These are phyloP conservation scores for Acheta domesticus DNA, from an alignment of 2,888 invertebrate genomes.

Conservation along the genomic window DNA sequence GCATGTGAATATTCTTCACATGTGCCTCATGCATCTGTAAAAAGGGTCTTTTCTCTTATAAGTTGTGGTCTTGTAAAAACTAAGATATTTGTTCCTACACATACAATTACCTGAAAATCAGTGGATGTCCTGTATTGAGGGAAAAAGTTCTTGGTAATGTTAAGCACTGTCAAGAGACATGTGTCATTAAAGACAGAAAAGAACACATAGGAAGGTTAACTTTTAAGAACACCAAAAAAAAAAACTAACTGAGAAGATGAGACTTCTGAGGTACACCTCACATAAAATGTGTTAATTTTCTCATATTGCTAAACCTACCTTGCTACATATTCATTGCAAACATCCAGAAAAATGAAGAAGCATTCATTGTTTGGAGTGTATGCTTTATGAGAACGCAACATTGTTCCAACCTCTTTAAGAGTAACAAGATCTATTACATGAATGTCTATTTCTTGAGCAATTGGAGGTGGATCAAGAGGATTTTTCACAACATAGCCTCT, in stretches of 20 bases:
- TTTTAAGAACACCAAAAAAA: neutral
- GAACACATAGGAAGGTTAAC: no score
- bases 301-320: slow-evolving; percentile 54
- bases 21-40: no score
- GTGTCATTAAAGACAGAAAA: no score
- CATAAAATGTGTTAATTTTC: no score
- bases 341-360: slow-evolving; percentile 82
- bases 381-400: slow-evolving; percentile 74
- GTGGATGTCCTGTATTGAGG: no score
- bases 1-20: no score
- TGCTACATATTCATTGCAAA: slow-evolving; percentile 76
- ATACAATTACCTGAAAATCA: no score
- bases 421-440: slow-evolving; percentile 79
- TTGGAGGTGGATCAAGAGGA: slow-evolving; percentile 76
- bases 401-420: slow-evolving; percentile 70
- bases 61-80: no score
- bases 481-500: slow-evolving; percentile 68
- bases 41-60: no score
- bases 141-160: no score
- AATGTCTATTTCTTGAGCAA: slow-evolving; percentile 82
- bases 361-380: slow-evolving; percentile 82
- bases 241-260: neutral
- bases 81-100: no score
- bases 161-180: no score
- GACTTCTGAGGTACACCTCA: neutral